Evolutionary conservation across 2,888 invertebrate species (phyloP), one percentile per base, ranked within the genome.

Genomic region (Erebia epiphron): DNA sequence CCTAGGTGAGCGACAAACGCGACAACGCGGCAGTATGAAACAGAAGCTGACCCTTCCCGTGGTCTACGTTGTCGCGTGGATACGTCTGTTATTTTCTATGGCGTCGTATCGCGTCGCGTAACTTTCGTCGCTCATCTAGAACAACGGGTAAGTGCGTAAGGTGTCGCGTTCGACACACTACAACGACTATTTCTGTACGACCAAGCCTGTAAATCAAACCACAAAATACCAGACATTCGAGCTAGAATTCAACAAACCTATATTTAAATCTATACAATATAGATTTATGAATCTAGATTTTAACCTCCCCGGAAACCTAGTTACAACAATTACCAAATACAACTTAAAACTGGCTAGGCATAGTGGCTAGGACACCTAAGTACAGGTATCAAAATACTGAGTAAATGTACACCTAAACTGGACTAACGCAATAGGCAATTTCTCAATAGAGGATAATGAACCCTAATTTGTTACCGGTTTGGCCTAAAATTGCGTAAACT

Each of bases 401-500:
- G 70, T 72, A 73, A 57, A 35, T 7, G 21, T 57, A 57, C 11
- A 57, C 56, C 26, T 57, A 56, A 56, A 21, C 56, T 4, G 14
- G 21, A 21, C 13, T 64, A 67, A 74, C 74, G 72, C 72, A 67
- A 68, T 54, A 13, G 21, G 21, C 65, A 56, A 58, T 69, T 72
- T 49, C 67, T 9, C n/a, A 65, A 72, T 72, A 71, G 60, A 52
- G 72, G 66, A 76, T 73, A 72, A 68, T 72, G 54, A 61, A 69
- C 72, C 72, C 67, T 74, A 72, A 73, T 69, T 67, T 69, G 67
- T 71, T 66, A 64, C 71, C 16, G 43, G 21, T 74, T 71, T 73
- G 74, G 69, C 26, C 74, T 71, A 75, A 61, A 71, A 73, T 75
- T 73, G 74, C 73, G 71, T 74, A 74, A 73, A 71, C 43, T 18